phyloP scores from a whole-genome alignment of 2,888 invertebrate genomes.

The Drosophila paramelanica region DNA sequence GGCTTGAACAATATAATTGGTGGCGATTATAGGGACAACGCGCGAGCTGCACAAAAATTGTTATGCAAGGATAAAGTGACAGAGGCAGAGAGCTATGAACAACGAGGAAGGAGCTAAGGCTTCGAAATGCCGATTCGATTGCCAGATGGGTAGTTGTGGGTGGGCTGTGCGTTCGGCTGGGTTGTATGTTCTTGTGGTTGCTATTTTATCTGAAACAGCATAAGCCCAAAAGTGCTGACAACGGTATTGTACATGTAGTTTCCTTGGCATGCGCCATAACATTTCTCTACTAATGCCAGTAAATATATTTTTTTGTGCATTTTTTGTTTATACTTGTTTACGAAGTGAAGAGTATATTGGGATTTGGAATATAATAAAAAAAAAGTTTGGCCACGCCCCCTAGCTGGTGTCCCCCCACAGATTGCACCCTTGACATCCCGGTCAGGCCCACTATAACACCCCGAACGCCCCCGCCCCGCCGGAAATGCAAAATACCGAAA shows the following conservation, averaged over 20 bases:
- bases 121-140: conserved; percentile 58
- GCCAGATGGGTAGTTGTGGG: conserved; percentile 36
- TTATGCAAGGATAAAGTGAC: conserved; percentile 45
- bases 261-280: conserved; percentile 29
- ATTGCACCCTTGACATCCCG: too few relatives aligned
- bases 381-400: too few relatives aligned
- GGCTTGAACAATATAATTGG: conserved; percentile 72
- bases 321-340: conserved; percentile 6
- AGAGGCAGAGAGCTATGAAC: not conserved
- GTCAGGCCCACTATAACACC: too few relatives aligned
- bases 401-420: too few relatives aligned
- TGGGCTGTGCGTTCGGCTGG: conserved; percentile 18
- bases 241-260: conserved; percentile 54
- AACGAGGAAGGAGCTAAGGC: not conserved
- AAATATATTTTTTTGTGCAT: not conserved
- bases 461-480: too few relatives aligned
- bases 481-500: too few relatives aligned
- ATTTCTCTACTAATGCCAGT: conserved; percentile 41
- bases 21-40: conserved; percentile 56
- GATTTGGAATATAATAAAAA: too few relatives aligned
- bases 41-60: conserved; percentile 12
- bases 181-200: conserved; percentile 55
- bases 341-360: too few relatives aligned
- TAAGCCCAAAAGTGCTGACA: conserved; percentile 67
- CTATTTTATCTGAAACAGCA: conserved; percentile 59